phyloP scores from a whole-genome alignment of 2,888 invertebrate genomes.

The Selenia dentaria region DNA sequence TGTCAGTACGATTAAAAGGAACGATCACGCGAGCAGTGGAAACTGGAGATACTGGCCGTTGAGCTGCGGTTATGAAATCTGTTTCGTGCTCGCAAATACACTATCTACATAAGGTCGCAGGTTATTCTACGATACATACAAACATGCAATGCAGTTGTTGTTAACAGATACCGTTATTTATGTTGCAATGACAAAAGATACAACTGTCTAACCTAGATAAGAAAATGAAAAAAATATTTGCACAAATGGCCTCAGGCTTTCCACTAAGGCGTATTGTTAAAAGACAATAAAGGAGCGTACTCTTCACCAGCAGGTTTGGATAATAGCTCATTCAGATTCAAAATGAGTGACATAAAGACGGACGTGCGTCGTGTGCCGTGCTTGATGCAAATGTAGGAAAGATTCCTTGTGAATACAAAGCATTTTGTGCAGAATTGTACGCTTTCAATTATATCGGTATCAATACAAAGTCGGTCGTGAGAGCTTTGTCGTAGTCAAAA shows the following conservation, averaged over 20 bases:
- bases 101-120: conserved; percentile 45
- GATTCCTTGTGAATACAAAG: conserved; percentile 60
- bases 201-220: conserved; percentile 20
- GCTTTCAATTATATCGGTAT: conserved; percentile 41
- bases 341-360: conserved; percentile 50
- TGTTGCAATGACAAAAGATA: conserved; percentile 17
- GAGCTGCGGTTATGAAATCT: conserved; percentile 52
- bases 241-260: conserved; percentile 19
- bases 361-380: conserved; percentile 80
- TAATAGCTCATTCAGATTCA: conserved; percentile 51
- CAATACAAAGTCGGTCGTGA: conserved; percentile 34
- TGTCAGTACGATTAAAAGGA: conserved; percentile 38
- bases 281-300: conserved; percentile 13
- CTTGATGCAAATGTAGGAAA: conserved; percentile 54
- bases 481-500: conserved; percentile 35
- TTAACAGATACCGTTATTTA: conserved; percentile 17
- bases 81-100: conserved; percentile 49
- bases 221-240: conserved; percentile 17
- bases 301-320: conserved; percentile 26
- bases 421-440: conserved; percentile 38
- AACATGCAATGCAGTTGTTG: conserved; percentile 28
- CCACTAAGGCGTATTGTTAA: conserved; percentile 13
- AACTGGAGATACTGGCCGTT: conserved; percentile 45
- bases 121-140: conserved; percentile 35
- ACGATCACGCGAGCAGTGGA: conserved; percentile 53